Evolutionary conservation across 2,113 vertebrate genomes (phyloP).

Genomic region (Prolemur simus): DNA sequence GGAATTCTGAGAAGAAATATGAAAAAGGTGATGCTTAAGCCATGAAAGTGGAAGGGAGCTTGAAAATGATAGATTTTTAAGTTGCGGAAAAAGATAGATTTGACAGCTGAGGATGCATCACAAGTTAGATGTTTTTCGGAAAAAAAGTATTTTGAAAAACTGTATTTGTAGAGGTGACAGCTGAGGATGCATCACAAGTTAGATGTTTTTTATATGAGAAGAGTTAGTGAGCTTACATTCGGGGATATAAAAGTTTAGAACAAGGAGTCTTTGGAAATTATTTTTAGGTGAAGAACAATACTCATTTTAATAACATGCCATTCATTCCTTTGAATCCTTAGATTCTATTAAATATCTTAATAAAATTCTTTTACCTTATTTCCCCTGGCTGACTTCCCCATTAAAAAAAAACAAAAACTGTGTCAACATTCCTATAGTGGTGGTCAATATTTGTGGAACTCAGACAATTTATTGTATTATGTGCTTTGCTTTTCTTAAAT

Average conservation of each 20-base stretch:
- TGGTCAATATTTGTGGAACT: background rate
- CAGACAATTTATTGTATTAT: background rate
- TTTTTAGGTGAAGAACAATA: background rate
- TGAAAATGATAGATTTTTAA: background rate
- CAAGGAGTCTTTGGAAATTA: background rate
- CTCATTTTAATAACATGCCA: background rate
- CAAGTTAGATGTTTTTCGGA: too few relatives aligned
- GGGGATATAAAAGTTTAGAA: background rate
- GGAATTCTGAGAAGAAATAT: constrained; percentile 12
- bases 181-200: background rate
- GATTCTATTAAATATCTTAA: background rate
- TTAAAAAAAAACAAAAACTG: background rate
- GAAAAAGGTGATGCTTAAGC: background rate
- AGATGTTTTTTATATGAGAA: background rate
- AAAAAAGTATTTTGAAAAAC: too few relatives aligned
- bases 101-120: background rate
- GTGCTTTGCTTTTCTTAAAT: background rate
- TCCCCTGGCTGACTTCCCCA: background rate
- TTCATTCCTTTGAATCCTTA: background rate
- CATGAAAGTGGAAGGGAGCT: background rate
- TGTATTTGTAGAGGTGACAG: background rate
- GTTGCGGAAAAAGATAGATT: background rate
- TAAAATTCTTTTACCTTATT: background rate
- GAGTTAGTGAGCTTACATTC: background rate
- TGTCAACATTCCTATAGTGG: background rate